A percentile compares a stretch with the other conserved stretches of the same genome.
phyloP scores from a whole-genome alignment of 2,113 vertebrate genomes.

The Lagopus leucura region DNA sequence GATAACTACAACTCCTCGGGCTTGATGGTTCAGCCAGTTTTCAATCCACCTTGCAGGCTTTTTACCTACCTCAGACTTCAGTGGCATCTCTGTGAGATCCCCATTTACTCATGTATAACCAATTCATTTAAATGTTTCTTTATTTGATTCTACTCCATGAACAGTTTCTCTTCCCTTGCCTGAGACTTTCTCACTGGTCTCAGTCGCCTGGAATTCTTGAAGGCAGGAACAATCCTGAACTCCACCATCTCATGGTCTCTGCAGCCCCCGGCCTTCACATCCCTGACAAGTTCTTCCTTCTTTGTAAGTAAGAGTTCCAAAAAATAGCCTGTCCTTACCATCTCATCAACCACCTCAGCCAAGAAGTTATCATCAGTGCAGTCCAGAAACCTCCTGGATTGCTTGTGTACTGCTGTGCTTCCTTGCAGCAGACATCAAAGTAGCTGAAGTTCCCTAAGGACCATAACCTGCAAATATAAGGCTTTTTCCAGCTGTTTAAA shows the following conservation, averaged over 20 bases:
- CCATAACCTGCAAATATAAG: neutral
- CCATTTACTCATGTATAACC: neutral
- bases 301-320: neutral
- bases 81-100: neutral
- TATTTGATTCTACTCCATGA: neutral
- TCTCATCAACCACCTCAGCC: neutral
- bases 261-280: neutral
- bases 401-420: neutral
- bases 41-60: neutral
- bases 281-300: neutral
- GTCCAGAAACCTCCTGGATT: neutral
- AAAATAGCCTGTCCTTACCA: neutral
- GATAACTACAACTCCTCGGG: neutral
- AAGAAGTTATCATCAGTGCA: too few relatives aligned
- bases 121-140: neutral
- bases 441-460: neutral
- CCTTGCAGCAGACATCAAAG: neutral
- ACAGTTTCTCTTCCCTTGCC: neutral
- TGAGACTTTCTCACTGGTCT: neutral
- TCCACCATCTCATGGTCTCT: neutral
- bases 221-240: neutral
- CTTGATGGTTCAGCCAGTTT: neutral
- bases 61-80: neutral
- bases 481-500: neutral
- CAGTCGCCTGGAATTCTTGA: neutral